A percentile compares a stretch with the other conserved stretches of the same genome.
Conservation (phyloP, 2,113 vertebrate species). For the Pandion haliaetus region DNA sequence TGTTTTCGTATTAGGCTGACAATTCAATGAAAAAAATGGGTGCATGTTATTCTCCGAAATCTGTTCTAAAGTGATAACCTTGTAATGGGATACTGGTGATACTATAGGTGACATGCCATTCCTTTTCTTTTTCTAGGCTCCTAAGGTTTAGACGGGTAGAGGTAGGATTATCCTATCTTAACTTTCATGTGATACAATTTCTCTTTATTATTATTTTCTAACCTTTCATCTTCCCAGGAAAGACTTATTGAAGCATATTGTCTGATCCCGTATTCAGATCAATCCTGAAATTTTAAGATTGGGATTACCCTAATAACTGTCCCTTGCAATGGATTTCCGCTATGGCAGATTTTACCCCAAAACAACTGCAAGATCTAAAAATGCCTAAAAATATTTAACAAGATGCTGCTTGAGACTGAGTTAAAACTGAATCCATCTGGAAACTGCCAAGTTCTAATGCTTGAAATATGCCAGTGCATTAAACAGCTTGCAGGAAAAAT, state of each 20-base stretch:
- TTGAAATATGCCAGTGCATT: neutral
- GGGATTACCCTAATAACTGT: neutral
- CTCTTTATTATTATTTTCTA: neutral
- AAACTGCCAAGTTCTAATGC: neutral
- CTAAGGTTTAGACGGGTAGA: neutral
- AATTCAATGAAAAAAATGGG: neutral
- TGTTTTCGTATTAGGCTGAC: neutral
- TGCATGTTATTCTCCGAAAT: neutral
- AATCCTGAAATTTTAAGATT: neutral
- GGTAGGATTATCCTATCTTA: neutral
- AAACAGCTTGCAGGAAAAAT: neutral
- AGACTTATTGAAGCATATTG: neutral
- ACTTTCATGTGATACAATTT: neutral
- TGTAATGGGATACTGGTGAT: rapidly evolving
- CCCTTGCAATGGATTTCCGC: neutral
- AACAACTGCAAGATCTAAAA: neutral
- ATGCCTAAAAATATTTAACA: conserved; percentile 1
- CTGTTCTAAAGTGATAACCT: neutral
- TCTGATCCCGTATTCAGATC: neutral
- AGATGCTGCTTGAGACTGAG: neutral
- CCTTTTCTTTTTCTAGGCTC: neutral
- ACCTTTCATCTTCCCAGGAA: neutral
- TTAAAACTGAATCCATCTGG: conserved; percentile 7
- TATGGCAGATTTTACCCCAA: neutral
- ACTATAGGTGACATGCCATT: neutral